These are phyloP conservation scores for Bradypus variegatus DNA, from an alignment of 2,797 vertebrate species.

Conservation along the genomic window DNA sequence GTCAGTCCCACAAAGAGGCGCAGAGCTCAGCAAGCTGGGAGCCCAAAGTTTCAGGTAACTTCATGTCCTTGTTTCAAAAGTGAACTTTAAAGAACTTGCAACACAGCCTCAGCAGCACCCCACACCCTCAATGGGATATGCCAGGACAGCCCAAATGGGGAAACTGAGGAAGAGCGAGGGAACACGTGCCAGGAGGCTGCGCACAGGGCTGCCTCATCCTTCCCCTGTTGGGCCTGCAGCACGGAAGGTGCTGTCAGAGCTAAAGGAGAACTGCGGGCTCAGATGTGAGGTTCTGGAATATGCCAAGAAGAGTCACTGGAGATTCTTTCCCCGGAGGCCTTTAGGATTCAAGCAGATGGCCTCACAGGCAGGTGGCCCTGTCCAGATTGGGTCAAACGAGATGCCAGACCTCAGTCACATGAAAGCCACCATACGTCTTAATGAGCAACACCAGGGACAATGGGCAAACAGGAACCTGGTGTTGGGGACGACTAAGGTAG, in stretches of 20 bases:
- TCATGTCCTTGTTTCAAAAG: constrained; percentile 56
- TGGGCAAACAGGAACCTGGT: background rate
- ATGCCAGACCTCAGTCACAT: background rate
- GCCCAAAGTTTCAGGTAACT: constrained; percentile 30
- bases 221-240: background rate
- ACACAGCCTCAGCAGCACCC: background rate
- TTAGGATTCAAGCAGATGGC: background rate
- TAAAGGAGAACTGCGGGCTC: background rate
- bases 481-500: too few relatives aligned
- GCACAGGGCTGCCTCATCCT: background rate
- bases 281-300: background rate
- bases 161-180: background rate
- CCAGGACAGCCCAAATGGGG: background rate
- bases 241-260: background rate
- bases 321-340: background rate
- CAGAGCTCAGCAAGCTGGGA: constrained; percentile 51
- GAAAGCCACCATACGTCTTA: background rate
- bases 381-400: background rate
- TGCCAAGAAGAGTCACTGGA: background rate
- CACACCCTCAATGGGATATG: background rate
- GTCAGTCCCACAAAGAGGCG: constrained; percentile 51
- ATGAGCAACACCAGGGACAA: accelerated
- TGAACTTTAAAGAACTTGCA: constrained; percentile 49
- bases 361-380: background rate
- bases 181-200: background rate